Evolutionary conservation across 2,888 invertebrate genomes (phyloP).

Genomic region (Thymelicus sylvestris): DNA sequence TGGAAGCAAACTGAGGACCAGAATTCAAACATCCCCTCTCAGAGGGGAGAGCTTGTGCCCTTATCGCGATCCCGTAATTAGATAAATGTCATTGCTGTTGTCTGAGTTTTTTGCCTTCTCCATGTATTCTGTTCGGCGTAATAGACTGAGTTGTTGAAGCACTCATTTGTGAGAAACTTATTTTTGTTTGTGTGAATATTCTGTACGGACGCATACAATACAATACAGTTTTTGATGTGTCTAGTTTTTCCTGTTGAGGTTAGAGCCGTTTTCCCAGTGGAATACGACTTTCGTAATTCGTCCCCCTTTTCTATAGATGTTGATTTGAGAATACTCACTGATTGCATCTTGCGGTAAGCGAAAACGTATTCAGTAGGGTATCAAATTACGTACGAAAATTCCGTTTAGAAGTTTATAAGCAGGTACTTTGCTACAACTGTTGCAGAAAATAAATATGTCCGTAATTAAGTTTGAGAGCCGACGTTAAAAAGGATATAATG

Average conservation of each 20-base stretch:
- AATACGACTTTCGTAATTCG: conserved; percentile 3
- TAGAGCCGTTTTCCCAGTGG: conserved; percentile 13
- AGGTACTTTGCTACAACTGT: neutral
- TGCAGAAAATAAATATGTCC: neutral
- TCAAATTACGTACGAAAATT: neutral
- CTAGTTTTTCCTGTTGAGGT: neutral
- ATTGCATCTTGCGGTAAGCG: neutral
- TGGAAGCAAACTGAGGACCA: conserved; percentile 66
- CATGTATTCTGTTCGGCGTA: conserved; percentile 60
- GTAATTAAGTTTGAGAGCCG: neutral
- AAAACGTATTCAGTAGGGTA: neutral
- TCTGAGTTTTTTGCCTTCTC: conserved; percentile 63
- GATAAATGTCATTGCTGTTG: conserved; percentile 82
- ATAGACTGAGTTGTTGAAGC: conserved; percentile 55
- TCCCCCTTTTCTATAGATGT: neutral
- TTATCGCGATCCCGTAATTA: conserved; percentile 82
- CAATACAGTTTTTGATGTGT: neutral
- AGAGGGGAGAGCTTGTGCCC: conserved; percentile 52
- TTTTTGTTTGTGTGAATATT: conserved; percentile 40
- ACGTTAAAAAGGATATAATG: neutral
- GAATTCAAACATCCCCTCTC: conserved; percentile 52
- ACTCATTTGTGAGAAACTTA: conserved; percentile 44
- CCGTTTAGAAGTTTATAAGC: neutral
- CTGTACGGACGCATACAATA: conserved; percentile 36
- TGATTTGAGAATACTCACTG: conserved; percentile 7